A percentile compares a stretch with the other conserved stretches of the same genome.
Conservation (phyloP, 2,797 vertebrate genomes). For the Phataginus tetradactyla region DNA sequence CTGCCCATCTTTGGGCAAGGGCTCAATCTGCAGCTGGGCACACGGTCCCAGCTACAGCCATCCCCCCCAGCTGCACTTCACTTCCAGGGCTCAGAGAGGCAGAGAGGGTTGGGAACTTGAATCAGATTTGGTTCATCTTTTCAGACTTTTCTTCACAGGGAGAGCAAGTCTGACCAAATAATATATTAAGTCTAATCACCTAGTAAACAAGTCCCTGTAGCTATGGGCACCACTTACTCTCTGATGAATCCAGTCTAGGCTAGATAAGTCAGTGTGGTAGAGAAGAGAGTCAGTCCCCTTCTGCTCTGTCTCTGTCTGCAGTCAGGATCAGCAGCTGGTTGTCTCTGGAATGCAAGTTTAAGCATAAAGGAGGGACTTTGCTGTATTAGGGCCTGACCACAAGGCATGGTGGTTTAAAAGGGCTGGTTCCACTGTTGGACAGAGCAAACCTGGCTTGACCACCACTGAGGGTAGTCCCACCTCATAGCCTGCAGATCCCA, state of each 20-base stretch:
- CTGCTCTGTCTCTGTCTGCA: not conserved
- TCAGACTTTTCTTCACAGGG: conserved; percentile 39
- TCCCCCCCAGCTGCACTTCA: conserved; percentile 28
- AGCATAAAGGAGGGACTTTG: conserved; percentile 22
- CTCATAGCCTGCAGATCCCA: conserved; percentile 10
- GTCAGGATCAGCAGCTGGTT: conserved; percentile 29
- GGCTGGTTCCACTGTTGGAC: conserved; percentile 25
- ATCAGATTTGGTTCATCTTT: conserved; percentile 53
- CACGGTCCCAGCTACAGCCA: conserved; percentile 62
- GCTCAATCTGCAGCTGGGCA: conserved; percentile 83
- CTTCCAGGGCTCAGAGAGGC: conserved; percentile 47
- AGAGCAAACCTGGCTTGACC: conserved; percentile 21
- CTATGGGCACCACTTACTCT: not conserved
- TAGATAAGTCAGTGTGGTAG: conserved; percentile 21
- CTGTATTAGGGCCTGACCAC: conserved; percentile 51
- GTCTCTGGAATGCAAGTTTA: conserved; percentile 60
- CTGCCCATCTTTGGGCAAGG: conserved; percentile 89
- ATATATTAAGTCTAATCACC: conserved; percentile 5
- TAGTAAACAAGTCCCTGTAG: conserved; percentile 28
- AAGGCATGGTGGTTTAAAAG: conserved; percentile 48
- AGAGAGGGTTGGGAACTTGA: conserved; percentile 15
- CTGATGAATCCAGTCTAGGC: not conserved
- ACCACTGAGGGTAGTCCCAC: not conserved
- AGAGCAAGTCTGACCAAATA: conserved; percentile 50
- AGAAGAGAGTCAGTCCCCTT: conserved; percentile 36